Evolutionary conservation across 2,888 invertebrate species (phyloP).

Genomic region (Helicoverpa assulta): DNA sequence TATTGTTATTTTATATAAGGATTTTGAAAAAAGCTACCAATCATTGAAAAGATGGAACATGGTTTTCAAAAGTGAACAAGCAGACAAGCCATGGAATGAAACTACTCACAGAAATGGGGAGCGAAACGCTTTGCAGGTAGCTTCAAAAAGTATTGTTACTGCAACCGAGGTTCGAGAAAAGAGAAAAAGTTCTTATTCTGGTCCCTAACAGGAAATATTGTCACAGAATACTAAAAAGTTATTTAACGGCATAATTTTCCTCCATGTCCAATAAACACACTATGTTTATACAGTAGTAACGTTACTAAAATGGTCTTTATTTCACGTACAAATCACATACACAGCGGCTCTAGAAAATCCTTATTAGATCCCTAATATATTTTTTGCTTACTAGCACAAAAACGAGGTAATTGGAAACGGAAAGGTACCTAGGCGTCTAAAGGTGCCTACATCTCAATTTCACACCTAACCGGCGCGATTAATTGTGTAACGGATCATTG

Average conservation of each 20-base stretch:
- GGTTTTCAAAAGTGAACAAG: too few relatives aligned
- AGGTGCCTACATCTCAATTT: constrained; percentile 49
- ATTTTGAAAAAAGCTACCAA: too few relatives aligned
- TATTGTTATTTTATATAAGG: too few relatives aligned
- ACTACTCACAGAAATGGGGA: background rate
- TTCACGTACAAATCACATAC: background rate
- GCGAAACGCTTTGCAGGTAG: too few relatives aligned
- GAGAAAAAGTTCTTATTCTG: background rate
- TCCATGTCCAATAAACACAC: too few relatives aligned
- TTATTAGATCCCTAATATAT: background rate
- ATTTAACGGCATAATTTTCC: too few relatives aligned
- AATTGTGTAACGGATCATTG: constrained; percentile 54
- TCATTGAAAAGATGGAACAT: too few relatives aligned
- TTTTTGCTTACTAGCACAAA: constrained; percentile 21
- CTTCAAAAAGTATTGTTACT: too few relatives aligned
- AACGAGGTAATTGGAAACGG: constrained; percentile 33
- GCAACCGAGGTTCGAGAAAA: background rate
- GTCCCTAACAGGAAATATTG: background rate
- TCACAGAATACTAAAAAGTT: background rate
- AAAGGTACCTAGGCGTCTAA: constrained; percentile 30
- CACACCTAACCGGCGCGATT: constrained; percentile 43
- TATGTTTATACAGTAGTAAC: too few relatives aligned
- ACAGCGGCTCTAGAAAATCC: background rate
- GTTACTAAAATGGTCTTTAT: background rate
- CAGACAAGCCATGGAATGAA: background rate